Base-by-base conservation (phyloP, 2,113 vertebrate genomes). In the Phylloscopus trochiloides region DNA sequence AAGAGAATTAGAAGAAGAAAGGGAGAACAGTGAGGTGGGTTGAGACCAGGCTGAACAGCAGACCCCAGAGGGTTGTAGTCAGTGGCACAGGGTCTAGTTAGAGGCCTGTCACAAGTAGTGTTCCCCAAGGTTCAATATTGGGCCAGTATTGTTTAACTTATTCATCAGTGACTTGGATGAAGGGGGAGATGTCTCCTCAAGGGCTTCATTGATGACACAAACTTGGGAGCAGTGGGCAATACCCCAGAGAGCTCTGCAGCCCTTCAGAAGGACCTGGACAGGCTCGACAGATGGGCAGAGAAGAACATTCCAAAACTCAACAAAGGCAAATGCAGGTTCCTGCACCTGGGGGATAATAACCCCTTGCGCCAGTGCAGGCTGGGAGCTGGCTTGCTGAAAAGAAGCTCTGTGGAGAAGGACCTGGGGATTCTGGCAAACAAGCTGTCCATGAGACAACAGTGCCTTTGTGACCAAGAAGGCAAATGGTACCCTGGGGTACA, bases 191-290 rank as follows among this genome's bases (percentile, higher is more conserved):
- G 19, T 28, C 18, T 73, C 22, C 15, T 73, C 32, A 24, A n/a
- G 8, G n/a, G 19, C 0, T 43, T 74, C 3, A 4, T 1, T 45
- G 38, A 2, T 45, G 16, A 67, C 45, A n/a, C 8, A 45, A 73
- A 52, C 6, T 8, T 73, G 52, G 11, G 9, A 66, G 36, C 1
- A 45, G 1, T 29, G 13, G 13, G 9, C 2, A 3, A 45, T 17
- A 51, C 8, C 45, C 28, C 36, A 73, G 28, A 73, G 26, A 10
- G 42, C 14, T 65, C 10, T 42, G 34, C 15, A 51, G 15, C 36
- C 18, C 36, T 81, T 58, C 36, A 66, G 28, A 57, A 66, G 20
- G 4, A 71, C 48, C 4, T 21, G 15, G 19, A 14, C 6, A 31
- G 10, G 17, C 8, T 63, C 42, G 42, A 63, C 20, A 63, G 25